Conservation (phyloP, 2,113 vertebrate species). For the Tauraco erythrolophus region DNA sequence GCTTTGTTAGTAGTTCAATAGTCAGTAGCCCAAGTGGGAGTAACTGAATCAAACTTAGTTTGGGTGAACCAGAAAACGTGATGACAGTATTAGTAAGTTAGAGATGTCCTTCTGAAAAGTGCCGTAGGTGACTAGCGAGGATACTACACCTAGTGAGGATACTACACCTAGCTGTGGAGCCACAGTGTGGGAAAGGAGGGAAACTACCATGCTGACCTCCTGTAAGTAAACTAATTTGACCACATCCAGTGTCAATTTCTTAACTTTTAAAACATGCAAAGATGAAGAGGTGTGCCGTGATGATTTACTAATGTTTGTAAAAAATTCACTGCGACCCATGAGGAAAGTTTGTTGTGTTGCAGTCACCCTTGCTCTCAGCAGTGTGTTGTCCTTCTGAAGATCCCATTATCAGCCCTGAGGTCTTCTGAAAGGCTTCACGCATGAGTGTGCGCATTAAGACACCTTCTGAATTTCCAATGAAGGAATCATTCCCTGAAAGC, state of each 20-base stretch:
- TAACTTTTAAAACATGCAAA: not conserved
- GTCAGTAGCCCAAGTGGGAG: not conserved
- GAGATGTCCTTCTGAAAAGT: not conserved
- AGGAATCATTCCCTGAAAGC: not conserved
- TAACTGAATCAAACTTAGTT: not conserved
- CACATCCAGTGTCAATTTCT: not conserved
- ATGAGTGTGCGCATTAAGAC: not conserved
- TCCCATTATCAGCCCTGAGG: not conserved
- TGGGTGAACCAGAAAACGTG: not conserved
- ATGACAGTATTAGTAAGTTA: not conserved
- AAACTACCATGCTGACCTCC: not conserved
- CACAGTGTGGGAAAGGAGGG: not conserved
- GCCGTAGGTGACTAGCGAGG: fast-evolving
- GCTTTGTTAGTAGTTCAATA: not conserved
- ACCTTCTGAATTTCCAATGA: not conserved
- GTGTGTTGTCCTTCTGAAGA: not conserved
- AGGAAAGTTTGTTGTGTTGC: not conserved
- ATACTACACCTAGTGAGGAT: not conserved
- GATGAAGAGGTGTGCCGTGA: not conserved
- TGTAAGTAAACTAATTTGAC: not conserved
- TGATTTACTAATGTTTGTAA: not conserved
- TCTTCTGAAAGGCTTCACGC: not conserved
- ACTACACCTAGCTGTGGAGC: not conserved
- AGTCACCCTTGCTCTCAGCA: not conserved
- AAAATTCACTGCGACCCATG: not conserved